These are phyloP conservation scores for Hemicrepidius hirtus DNA, from an alignment of 2,888 invertebrate genomes.

Conservation along the genomic window DNA sequence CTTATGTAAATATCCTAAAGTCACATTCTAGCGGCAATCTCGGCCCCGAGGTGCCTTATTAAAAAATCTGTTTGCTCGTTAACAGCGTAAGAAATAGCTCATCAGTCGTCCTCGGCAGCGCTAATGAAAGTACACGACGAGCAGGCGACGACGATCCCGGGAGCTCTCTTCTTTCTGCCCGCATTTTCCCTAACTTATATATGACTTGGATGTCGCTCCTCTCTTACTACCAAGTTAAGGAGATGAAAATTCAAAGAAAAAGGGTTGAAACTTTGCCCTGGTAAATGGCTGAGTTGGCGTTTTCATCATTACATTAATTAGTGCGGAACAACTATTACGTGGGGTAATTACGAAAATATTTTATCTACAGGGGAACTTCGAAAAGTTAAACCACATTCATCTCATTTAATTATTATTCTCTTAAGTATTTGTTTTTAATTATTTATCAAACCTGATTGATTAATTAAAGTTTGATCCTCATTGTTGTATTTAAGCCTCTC, in stretches of 20 bases:
- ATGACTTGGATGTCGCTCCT: constrained; percentile 39
- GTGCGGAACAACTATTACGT: constrained; percentile 42
- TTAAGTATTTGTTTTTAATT: too few species aligned
- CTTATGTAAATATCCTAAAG: constrained; percentile 62
- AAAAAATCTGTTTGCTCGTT: constrained; percentile 66
- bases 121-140: constrained; percentile 64
- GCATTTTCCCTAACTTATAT: constrained; percentile 45
- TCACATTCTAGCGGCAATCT: constrained; percentile 61
- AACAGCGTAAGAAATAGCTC: constrained; percentile 62
- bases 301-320: constrained; percentile 45
- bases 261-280: constrained; percentile 45
- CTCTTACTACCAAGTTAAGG: constrained; percentile 24
- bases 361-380: neutral
- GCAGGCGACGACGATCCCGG: constrained; percentile 58
- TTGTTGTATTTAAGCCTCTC: too few species aligned
- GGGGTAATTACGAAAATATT: constrained; percentile 37
- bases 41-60: constrained; percentile 60
- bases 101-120: constrained; percentile 56
- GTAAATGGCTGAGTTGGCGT: constrained; percentile 33
- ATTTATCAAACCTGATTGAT: too few species aligned
- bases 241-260: constrained; percentile 51
- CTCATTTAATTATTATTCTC: too few species aligned
- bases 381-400: too few species aligned
- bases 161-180: constrained; percentile 56
- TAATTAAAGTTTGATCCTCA: too few species aligned